phyloP scores from a whole-genome alignment of 2,113 vertebrate species.

The Procavia capensis region DNA sequence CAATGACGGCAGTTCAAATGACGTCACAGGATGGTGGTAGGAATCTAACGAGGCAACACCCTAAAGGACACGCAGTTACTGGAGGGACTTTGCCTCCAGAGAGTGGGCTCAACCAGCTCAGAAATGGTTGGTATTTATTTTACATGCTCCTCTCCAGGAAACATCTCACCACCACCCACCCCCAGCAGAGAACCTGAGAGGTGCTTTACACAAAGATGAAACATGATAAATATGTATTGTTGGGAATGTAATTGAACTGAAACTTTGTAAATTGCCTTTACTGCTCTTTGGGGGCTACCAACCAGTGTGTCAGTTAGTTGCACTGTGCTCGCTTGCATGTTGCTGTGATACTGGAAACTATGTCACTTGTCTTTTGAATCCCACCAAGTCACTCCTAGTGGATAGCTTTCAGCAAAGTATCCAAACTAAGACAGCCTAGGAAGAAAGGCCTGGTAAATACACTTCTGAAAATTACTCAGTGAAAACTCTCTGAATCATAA shows the following conservation, averaged over 20 bases:
- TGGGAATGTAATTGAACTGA: neutral
- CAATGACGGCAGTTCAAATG: neutral
- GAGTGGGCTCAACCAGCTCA: rapidly evolving
- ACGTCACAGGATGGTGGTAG: neutral
- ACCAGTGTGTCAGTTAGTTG: neutral
- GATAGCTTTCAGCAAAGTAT: no score
- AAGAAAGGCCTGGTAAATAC: no score
- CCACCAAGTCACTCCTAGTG: neutral
- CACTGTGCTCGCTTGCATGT: neutral
- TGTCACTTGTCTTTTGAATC: neutral
- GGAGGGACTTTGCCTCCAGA: neutral
- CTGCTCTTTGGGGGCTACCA: neutral
- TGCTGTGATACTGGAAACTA: neutral
- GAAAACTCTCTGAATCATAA: neutral
- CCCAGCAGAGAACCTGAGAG: neutral
- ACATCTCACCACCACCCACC: rapidly evolving
- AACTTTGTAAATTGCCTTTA: neutral
- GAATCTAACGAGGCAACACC: neutral
- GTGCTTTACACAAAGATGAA: no score
- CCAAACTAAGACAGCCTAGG: no score
- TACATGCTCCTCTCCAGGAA: neutral
- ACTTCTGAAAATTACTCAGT: neutral
- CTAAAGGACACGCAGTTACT: neutral
- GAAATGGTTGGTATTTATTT: neutral
- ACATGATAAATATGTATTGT: no score